These are phyloP conservation scores for Allygus modestus DNA, from an alignment of 2,888 invertebrate species.

Conservation along the genomic window DNA sequence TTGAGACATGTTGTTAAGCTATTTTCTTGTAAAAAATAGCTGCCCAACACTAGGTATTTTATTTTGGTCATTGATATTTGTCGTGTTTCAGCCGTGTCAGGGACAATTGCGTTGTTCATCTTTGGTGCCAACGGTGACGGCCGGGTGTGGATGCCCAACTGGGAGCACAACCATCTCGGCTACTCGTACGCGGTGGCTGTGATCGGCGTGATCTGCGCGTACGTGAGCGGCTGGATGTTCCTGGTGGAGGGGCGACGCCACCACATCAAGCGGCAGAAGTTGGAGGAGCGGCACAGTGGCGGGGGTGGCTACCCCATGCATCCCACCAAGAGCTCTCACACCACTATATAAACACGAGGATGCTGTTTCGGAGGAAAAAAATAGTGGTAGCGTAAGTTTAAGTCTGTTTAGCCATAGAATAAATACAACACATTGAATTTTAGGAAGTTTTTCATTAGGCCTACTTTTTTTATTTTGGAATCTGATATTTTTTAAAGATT, in stretches of 20 bases:
- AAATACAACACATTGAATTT: too few species aligned
- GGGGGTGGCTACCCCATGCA: slow-evolving; percentile 66
- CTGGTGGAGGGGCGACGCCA: slow-evolving; percentile 90
- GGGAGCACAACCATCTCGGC: slow-evolving; percentile 96
- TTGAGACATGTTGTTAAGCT: too few species aligned
- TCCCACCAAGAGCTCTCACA: slow-evolving; percentile 64
- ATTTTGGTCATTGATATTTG: too few species aligned
- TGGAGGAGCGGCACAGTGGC: slow-evolving; percentile 66
- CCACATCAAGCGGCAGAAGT: slow-evolving; percentile 83
- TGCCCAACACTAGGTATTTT: too few species aligned
- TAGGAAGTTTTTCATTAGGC: too few species aligned
- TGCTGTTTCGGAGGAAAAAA: background rate
- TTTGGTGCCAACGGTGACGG: slow-evolving; percentile 95
- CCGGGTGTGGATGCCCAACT: slow-evolving; percentile 96
- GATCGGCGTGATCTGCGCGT: slow-evolving; percentile 85
- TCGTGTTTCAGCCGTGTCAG: slow-evolving; percentile 81
- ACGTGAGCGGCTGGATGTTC: slow-evolving; percentile 88
- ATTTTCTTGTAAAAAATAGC: too few species aligned
- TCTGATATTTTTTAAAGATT: too few species aligned
- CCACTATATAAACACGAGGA: slow-evolving; percentile 62
- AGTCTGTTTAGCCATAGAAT: too few species aligned
- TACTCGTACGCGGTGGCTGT: slow-evolving; percentile 95
- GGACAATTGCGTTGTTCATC: slow-evolving; percentile 89
- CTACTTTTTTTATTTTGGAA: too few species aligned
- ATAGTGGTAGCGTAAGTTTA: background rate